Evolutionary conservation across 2,888 invertebrate genomes (phyloP), one percentile per base, ranked within the genome.

Genomic region (Agrotis clavis): DNA sequence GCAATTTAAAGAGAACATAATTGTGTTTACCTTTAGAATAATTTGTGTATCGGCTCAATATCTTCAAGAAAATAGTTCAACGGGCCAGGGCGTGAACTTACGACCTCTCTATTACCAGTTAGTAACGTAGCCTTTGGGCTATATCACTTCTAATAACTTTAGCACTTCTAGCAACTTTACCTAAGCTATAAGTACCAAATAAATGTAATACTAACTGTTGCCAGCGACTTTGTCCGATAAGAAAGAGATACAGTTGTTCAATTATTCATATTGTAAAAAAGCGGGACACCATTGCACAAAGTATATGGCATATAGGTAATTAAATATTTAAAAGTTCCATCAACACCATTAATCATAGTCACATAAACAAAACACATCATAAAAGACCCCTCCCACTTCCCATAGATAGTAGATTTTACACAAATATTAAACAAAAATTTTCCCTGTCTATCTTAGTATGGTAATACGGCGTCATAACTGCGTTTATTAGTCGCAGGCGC

Each of bases 371-470:
- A 18, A n/a, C 4, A 35, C n/a, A 19, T 51, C 9, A 48, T 41
- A 41, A 41, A 18, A 25, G 13, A 54, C 74, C 6, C 80, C 77
- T 30, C 66, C 77, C 21, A 53, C 65, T 62, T 25, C 45, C 41
- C 63, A 63, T 80, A 54, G 16, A 62, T 47, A n/a, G 48, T 47
- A n/a, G 48, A 81, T 78, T 78, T 76, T 50, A 81, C 65, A 50
- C 19, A 62, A 65, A 74, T 75, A 77, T 82, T 78, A 79, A 78
- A 82, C 82, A 80, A 79, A 83, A 83, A 79, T 72, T 76, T 79
- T 77, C 70, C 70, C 51, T 21, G 41, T 14, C 56, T 56, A 65
- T 81, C 71, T 56, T 65, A 61, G 62, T 82, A 82, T 74, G 74
- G 83, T 80, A 79, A 84, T 81, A 35, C 60, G 25, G 67, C 79